Percentiles rank a stretch among this genome's conserved stretches.
These are phyloP conservation scores for Decapterus maruadsi DNA, from an alignment of 2,797 vertebrate genomes.

Conservation along the genomic window DNA sequence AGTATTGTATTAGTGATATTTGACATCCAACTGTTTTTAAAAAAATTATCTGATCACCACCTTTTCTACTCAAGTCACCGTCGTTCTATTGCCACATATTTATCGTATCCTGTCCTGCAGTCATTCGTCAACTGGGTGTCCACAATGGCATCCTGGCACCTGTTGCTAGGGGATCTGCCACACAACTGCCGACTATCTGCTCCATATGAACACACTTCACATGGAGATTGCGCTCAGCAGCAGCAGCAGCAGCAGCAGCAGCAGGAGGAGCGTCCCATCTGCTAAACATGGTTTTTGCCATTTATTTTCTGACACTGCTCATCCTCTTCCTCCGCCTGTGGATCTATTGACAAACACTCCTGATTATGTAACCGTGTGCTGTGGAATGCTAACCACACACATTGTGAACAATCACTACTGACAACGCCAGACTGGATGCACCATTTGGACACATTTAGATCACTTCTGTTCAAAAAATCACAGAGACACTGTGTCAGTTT, in stretches of 20 bases:
- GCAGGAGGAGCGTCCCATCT: background rate
- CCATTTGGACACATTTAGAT: slow-evolving; percentile 27
- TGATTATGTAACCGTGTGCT: slow-evolving; percentile 55
- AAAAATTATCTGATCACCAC: no score
- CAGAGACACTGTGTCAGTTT: background rate
- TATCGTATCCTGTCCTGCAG: slow-evolving; percentile 8
- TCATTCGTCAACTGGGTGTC: background rate
- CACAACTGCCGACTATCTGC: slow-evolving; percentile 31
- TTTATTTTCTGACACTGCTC: slow-evolving; percentile 28
- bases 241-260: slow-evolving; percentile 8
- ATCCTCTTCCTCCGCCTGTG: slow-evolving; percentile 38
- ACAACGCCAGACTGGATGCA: slow-evolving; percentile 24
- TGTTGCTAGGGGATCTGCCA: slow-evolving; percentile 62
- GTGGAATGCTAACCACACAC: slow-evolving; percentile 14
- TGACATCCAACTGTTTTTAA: no score
- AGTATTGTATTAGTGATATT: no score
- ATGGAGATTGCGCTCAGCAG: slow-evolving; percentile 3
- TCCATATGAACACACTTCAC: slow-evolving; percentile 27
- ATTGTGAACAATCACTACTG: background rate
- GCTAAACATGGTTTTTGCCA: slow-evolving; percentile 20
- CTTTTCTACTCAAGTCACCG: background rate
- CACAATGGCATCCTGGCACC: slow-evolving; percentile 1
- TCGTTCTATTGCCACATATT: slow-evolving; percentile 4
- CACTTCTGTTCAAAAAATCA: background rate
- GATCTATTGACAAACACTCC: slow-evolving; percentile 62